Conservation (phyloP, 2,888 invertebrate genomes). For the Drosophila mettleri region DNA sequence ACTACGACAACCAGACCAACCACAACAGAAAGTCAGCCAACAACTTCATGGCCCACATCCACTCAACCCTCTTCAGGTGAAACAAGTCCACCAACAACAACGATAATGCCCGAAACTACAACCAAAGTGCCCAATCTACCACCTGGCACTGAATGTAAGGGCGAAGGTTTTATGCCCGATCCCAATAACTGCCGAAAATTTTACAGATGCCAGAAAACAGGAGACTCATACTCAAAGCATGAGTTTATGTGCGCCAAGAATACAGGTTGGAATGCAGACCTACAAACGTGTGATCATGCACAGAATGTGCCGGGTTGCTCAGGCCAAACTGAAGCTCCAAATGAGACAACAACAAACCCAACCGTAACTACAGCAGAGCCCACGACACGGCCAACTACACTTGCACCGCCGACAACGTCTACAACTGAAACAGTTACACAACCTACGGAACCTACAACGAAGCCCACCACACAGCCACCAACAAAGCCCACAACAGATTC, state of each 20-base stretch:
- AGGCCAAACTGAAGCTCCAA: conserved; percentile 63
- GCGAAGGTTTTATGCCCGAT: conserved; percentile 88
- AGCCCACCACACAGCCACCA: conserved; percentile 23
- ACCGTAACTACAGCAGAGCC: conserved; percentile 30
- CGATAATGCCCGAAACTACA: conserved; percentile 58
- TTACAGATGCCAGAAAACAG: conserved; percentile 87
- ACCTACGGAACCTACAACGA: conserved; percentile 33
- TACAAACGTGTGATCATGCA: conserved; percentile 87
- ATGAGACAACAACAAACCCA: conserved; percentile 41
- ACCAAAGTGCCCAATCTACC: conserved; percentile 77
- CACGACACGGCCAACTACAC: conserved; percentile 37
- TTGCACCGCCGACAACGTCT: conserved; percentile 30
- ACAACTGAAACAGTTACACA: conserved; percentile 36
- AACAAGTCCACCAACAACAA: conserved; percentile 48
- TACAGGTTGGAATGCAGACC: conserved; percentile 89
- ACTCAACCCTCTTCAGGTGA: conserved; percentile 27
- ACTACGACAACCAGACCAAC: conserved; percentile 35
- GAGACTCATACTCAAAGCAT: conserved; percentile 81
- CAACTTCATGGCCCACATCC: conserved; percentile 20
- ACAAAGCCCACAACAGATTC: conserved; percentile 39
- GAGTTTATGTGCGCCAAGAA: conserved; percentile 89
- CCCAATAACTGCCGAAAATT: conserved; percentile 87
- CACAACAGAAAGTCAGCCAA: conserved; percentile 22
- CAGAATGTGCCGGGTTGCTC: conserved; percentile 81
- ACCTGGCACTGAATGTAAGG: conserved; percentile 85